These are phyloP conservation scores for Leptopilina boulardi DNA, from an alignment of 1,140 invertebrate species.

Conservation along the genomic window DNA sequence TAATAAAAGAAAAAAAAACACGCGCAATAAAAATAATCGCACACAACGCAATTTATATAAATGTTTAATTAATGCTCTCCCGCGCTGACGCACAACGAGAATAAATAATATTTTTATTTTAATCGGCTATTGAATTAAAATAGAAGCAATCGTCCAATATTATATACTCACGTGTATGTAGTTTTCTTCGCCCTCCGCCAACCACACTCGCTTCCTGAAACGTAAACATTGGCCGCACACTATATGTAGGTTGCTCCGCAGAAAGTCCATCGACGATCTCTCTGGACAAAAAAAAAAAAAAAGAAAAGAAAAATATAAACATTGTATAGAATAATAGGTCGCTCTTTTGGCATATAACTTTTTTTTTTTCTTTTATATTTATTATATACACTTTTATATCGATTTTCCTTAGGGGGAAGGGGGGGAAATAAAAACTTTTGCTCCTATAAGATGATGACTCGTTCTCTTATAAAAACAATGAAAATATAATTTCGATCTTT, in stretches of 20 bases:
- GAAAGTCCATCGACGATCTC: conserved; percentile 48
- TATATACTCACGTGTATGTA: conserved; percentile 65
- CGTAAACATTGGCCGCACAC: conserved; percentile 57
- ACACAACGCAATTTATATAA: neutral
- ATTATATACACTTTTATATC: neutral
- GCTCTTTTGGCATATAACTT: neutral
- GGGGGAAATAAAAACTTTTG: neutral
- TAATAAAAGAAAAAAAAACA: too few relatives aligned
- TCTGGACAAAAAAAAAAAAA: conserved; percentile 53
- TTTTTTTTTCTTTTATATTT: too few relatives aligned
- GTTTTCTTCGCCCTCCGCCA: conserved; percentile 60
- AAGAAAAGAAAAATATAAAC: conserved; percentile 36
- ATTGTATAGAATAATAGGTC: neutral
- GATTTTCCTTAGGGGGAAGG: neutral
- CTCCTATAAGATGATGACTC: neutral
- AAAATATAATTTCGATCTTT: too few relatives aligned
- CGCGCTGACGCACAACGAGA: conserved; percentile 12
- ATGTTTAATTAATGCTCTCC: neutral
- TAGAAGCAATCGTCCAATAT: conserved; percentile 1
- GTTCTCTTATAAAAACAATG: neutral
- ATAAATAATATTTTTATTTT: conserved; percentile 29
- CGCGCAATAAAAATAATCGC: neutral
- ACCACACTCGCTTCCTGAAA: conserved; percentile 58
- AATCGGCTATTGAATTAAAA: conserved; percentile 33
- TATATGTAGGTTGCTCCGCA: conserved; percentile 53